Base-by-base conservation (phyloP, 2,888 invertebrate genomes). In the Bhutanitis thaidina region DNA sequence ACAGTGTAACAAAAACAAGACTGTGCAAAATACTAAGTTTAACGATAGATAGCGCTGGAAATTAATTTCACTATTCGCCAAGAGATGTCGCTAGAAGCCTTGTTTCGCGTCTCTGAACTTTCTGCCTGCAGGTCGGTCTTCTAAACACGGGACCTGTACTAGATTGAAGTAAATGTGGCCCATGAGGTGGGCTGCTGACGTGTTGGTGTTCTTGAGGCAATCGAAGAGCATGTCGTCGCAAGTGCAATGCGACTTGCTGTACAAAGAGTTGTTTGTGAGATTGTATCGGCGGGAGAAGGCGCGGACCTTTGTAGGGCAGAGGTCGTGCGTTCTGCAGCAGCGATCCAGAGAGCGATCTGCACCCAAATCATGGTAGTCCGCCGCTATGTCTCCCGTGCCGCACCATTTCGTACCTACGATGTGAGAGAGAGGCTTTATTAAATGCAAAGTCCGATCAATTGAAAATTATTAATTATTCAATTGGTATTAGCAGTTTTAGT, bases 251-350 rank as follows among this genome's bases (percentile, higher is more conserved):
- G 96, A 96, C 77, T 96, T 96, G 72, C 96, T 96, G 80, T 95
- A 96, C 32, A 96, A 78, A 0, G 95, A 94, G 71, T 93, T 93
- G 84, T 98, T 98, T 49, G 93, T 94, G 54, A 97, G 90, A 74
- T 96, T 95, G 83, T 96, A 97, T 61, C 94, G 92, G 51, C 87
- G 85, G 34, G 92, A 90, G 72, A 94, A 93, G 13, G 93, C 93
- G 58, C 91, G 84, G 35, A 92, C 91, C 77, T 97, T 97, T 44
- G 94, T 92, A 1, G 97, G 97, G 71, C 98, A 98, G 45, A 97
- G 91, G 86, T 98, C 97, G 77, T 98, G 98, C 12, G 93, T 94
- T 53, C 97, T 91, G 80, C 98, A 98, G 77, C 98, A 98, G 62
- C 92, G 91, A 83, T 97, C 97, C 63, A 95, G 92, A 29, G 87